A percentile compares a stretch with the other conserved stretches of the same genome.
phyloP scores from a whole-genome alignment of 2,888 invertebrate species.

The Sinopyrophorus schimmeli region DNA sequence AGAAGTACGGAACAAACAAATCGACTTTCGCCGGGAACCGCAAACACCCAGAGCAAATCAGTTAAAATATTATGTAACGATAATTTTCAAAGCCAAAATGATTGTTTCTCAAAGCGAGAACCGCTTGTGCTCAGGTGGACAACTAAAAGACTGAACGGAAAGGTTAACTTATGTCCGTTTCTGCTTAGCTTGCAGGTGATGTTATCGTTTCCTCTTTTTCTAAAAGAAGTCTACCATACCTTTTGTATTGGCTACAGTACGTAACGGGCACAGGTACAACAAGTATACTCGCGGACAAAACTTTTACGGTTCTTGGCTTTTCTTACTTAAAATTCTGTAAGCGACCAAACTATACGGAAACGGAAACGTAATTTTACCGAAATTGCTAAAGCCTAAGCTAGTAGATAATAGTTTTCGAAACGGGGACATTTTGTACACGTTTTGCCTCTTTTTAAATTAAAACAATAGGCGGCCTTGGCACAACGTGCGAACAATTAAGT shows the following conservation, averaged over 20 bases:
- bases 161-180: constrained; percentile 14
- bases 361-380: too few species aligned
- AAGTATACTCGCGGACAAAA: constrained; percentile 36
- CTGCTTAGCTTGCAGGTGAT: constrained; percentile 13
- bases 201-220: constrained; percentile 16
- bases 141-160: constrained; percentile 25
- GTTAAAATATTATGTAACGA: constrained; percentile 20
- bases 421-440: too few species aligned
- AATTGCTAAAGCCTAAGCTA: too few species aligned
- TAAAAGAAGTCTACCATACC: constrained; percentile 13
- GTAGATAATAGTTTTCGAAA: too few species aligned
- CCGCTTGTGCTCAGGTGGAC: constrained; percentile 15
- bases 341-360: too few species aligned
- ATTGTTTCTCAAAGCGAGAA: constrained; percentile 1
- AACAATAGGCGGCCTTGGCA: background rate
- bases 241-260: constrained; percentile 33
- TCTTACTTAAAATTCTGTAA: too few species aligned
- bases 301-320: constrained; percentile 5
- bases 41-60: constrained; percentile 15
- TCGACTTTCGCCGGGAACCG: too few species aligned
- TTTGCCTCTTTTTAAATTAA: background rate
- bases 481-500: too few species aligned
- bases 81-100: constrained; percentile 13
- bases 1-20: too few species aligned
- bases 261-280: constrained; percentile 40